Percentiles rank a stretch among this genome's conserved stretches.
phyloP scores from a whole-genome alignment of 2,888 invertebrate genomes.

The Sinelater perroti region DNA sequence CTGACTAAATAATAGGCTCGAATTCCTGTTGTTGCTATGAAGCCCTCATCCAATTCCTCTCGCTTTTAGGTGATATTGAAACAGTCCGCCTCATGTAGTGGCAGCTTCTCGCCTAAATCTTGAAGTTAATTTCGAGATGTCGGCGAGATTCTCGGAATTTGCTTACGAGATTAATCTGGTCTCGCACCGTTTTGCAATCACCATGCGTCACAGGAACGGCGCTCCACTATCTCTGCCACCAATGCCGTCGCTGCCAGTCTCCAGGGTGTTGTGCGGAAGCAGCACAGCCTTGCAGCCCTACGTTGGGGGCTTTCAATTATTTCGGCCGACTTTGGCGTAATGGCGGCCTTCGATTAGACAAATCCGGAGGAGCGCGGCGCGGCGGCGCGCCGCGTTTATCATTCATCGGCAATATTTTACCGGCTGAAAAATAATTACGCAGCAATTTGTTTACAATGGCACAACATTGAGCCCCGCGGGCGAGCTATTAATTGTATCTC shows the following conservation, averaged over 20 bases:
- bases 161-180: slow-evolving; percentile 35
- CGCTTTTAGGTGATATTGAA: no score
- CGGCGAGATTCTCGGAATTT: slow-evolving; percentile 29
- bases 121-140: slow-evolving; percentile 30
- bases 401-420: slow-evolving; percentile 17
- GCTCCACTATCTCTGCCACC: slow-evolving; percentile 27
- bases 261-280: slow-evolving; percentile 27
- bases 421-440: slow-evolving; percentile 20
- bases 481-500: slow-evolving; percentile 24
- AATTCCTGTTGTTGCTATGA: no score
- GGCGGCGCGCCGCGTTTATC: slow-evolving; percentile 4
- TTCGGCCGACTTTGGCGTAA: slow-evolving; percentile 12
- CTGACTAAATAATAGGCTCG: no score
- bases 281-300: slow-evolving; percentile 14
- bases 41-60: no score
- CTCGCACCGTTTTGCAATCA: slow-evolving; percentile 34
- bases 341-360: neutral
- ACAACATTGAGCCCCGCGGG: slow-evolving; percentile 16
- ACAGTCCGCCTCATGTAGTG: no score
- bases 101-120: slow-evolving; percentile 22
- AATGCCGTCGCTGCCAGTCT: slow-evolving; percentile 29
- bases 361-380: neutral
- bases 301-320: slow-evolving; percentile 21
- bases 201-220: slow-evolving; percentile 37
- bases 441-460: slow-evolving; percentile 26